Percentiles rank a stretch among this genome's conserved stretches.
These are phyloP conservation scores for Junco hyemalis DNA, from an alignment of 2,113 vertebrate species.

Conservation along the genomic window DNA sequence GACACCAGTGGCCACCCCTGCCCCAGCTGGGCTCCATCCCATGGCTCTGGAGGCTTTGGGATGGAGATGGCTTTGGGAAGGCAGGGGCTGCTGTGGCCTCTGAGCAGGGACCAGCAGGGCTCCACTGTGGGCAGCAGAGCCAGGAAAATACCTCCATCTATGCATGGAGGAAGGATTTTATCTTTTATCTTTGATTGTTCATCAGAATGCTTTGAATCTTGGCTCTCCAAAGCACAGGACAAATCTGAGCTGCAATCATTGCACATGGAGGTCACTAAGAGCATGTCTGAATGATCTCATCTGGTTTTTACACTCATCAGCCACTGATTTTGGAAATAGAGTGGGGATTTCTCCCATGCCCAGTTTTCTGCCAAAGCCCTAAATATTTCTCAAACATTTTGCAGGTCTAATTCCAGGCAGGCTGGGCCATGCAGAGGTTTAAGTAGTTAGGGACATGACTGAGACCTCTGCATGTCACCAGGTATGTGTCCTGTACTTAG, in stretches of 20 bases:
- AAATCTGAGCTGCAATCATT: not conserved
- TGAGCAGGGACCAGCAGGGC: not conserved
- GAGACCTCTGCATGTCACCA: not conserved
- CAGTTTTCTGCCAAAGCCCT: not conserved
- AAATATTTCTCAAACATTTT: not conserved
- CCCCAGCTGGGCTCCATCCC: not conserved
- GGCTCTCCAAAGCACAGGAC: not conserved
- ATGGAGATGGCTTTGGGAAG: not conserved
- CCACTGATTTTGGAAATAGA: not conserved
- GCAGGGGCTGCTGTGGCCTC: not conserved
- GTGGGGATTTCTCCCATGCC: not conserved
- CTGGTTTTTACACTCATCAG: not conserved
- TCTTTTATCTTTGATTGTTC: not conserved
- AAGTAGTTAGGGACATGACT: not conserved
- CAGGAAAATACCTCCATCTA: not conserved
- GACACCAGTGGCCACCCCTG: not conserved
- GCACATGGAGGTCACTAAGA: not conserved
- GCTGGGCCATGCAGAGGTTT: not conserved
- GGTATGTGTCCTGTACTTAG: not conserved
- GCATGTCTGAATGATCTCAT: not conserved
- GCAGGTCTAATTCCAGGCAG: not conserved
- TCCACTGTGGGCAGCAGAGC: not conserved
- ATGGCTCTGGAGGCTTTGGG: fast-evolving
- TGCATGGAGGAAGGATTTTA: not conserved
- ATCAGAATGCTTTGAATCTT: not conserved